Base-by-base conservation (phyloP, 2,888 invertebrate genomes). In the Schizotus pectinicornis region DNA sequence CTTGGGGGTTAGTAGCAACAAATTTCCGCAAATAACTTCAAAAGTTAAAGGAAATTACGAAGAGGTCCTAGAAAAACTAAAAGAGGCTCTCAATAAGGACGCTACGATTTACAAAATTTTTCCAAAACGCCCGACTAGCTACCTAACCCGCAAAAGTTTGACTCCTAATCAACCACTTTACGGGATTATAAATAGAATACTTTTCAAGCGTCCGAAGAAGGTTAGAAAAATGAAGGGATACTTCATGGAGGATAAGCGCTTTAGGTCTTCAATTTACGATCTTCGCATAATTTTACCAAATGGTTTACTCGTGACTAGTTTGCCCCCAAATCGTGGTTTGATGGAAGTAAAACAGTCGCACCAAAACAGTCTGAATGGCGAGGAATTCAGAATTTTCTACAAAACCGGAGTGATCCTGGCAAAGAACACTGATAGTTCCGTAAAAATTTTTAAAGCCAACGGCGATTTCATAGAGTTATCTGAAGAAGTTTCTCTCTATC, bases 311-410 rank as follows among this genome's bases (percentile, higher is more conserved):
- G 61, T 73, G 11, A 61, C 56, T 12, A 56, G 67, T 32, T 59
- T 69, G 36, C 59, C 68, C 8, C 7, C 32, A 34, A 52, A 52
- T 38, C 13, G 9, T 13, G 6, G 50, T 7, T 38, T 59, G 5
- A 32, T 59, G 1, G 69, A 70, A 48, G 53, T 74, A 3, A 74
- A 73, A 59, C 74, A 74, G 56, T 63, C 66, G 33, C 65, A 14
- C 45, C 55, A 34, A 39, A 58, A 9, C 22, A 50, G 12, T 7
- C 9, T 1, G 39, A 65, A n/a, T 39, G 60, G 36, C 45, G 74
- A 74, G 56, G 66, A 68, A 31, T 74, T 70, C 52, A 56, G 74
- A 49, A 52, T 74, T 9, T 74, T 72, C 46, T 68, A 65, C 5
- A 61, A 62, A 22, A 65, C 64, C 41, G 74, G 74, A 3, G 57